phyloP scores from a whole-genome alignment of 2,113 vertebrate species.

The Pluvialis apricaria region DNA sequence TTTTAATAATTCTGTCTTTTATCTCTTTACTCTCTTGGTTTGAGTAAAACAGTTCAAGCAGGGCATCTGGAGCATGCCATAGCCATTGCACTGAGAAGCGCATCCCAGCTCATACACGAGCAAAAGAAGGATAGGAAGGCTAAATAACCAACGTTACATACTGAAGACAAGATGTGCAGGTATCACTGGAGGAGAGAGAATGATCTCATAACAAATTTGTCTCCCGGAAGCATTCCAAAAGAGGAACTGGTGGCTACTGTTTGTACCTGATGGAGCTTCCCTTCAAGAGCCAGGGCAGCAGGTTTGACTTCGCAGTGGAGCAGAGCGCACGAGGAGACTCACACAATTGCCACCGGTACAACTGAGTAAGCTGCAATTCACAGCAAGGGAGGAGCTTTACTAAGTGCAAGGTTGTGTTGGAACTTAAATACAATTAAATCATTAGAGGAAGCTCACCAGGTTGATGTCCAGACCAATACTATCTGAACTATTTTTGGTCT shows the following conservation, averaged over 20 bases:
- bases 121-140: not conserved
- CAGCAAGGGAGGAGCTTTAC: not conserved
- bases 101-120: not conserved
- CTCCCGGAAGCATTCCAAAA: not conserved
- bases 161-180: not conserved
- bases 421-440: not conserved
- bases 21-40: not conserved
- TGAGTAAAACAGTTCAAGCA: not conserved
- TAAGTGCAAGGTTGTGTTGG: not conserved
- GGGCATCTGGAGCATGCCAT: not conserved
- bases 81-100: not conserved
- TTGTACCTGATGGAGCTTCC: not conserved
- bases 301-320: not conserved
- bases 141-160: not conserved
- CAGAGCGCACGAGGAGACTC: not conserved
- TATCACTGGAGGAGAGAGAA: not conserved
- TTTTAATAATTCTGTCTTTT: not conserved
- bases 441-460: not conserved
- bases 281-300: not conserved
- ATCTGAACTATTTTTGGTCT: not conserved
- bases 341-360: not conserved
- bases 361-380: not conserved
- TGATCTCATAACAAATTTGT: not conserved
- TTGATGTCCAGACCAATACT: not conserved
- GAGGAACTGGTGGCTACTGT: not conserved